Percentiles rank a stretch among this genome's conserved stretches.
These are phyloP conservation scores for Mus spicilegus DNA, from an alignment of 2,113 vertebrate genomes.

Conservation along the genomic window DNA sequence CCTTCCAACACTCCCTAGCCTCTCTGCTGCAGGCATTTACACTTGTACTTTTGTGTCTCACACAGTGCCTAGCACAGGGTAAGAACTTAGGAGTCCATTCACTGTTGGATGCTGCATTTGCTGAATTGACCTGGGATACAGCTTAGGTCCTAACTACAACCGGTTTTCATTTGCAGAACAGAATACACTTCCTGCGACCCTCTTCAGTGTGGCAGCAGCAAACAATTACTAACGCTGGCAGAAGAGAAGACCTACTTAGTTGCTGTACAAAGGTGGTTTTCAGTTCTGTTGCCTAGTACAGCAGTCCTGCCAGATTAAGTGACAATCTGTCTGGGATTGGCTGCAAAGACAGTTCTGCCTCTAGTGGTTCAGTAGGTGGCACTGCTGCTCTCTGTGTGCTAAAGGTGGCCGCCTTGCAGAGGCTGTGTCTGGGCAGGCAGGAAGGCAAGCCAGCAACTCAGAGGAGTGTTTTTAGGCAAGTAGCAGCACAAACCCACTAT, in stretches of 20 bases:
- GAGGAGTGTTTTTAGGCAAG: constrained; percentile 1
- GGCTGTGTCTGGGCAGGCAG: background rate
- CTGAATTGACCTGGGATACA: background rate
- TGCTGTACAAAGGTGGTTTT: background rate
- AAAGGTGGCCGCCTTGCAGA: background rate
- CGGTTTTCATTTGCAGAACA: constrained; percentile 18
- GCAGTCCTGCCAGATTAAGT: background rate
- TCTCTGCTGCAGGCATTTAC: background rate
- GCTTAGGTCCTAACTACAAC: constrained; percentile 2
- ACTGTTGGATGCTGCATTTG: background rate
- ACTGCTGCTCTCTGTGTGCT: constrained; percentile 66
- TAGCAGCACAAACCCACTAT: background rate
- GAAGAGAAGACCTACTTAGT: background rate
- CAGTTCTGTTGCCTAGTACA: background rate
- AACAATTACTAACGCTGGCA: constrained; percentile 11
- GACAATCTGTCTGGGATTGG: background rate
- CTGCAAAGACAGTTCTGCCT: background rate
- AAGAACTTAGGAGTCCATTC: background rate
- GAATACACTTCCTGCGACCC: constrained; percentile 49
- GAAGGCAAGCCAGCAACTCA: background rate
- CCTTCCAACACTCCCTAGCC: background rate
- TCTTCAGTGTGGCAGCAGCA: background rate
- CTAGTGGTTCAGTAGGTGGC: constrained; percentile 71
- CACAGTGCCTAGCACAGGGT: background rate
- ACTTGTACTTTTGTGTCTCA: background rate